Percentiles rank a stretch among this genome's conserved stretches.
These are phyloP conservation scores for Mizuhopecten yessoensis DNA, from an alignment of 1,140 invertebrate species.

Conservation along the genomic window DNA sequence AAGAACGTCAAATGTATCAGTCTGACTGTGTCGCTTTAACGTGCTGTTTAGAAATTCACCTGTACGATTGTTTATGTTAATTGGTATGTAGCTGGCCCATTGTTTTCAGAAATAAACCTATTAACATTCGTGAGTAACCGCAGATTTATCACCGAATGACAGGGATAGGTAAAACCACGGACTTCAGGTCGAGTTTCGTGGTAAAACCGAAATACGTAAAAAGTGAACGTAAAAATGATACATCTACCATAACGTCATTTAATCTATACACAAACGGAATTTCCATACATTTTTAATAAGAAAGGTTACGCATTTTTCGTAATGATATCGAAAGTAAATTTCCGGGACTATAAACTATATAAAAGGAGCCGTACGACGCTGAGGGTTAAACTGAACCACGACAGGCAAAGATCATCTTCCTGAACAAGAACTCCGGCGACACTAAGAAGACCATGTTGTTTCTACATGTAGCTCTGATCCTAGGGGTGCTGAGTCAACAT, in stretches of 20 bases:
- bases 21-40: too few relatives aligned
- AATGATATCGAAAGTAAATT: neutral
- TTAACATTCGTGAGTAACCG: neutral
- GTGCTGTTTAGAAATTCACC: too few relatives aligned
- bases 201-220: neutral
- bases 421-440: neutral
- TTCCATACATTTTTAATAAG: neutral
- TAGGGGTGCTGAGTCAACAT: neutral
- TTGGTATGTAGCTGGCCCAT: too few relatives aligned
- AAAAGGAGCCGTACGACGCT: neutral
- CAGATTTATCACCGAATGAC: neutral
- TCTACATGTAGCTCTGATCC: neutral
- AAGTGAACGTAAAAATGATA: neutral
- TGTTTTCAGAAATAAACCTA: too few relatives aligned
- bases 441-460: neutral
- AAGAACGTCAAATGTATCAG: too few relatives aligned
- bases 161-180: neutral
- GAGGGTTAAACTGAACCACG: neutral
- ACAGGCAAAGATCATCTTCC: neutral
- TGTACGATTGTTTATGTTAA: too few relatives aligned
- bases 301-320: neutral
- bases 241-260: neutral
- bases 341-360: neutral
- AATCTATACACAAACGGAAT: neutral
- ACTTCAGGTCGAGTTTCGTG: too few relatives aligned